A percentile compares a stretch with the other conserved stretches of the same genome.
Evolutionary conservation across 2,113 vertebrate species (phyloP).

Genomic region (Plestiodon gilberti): DNA sequence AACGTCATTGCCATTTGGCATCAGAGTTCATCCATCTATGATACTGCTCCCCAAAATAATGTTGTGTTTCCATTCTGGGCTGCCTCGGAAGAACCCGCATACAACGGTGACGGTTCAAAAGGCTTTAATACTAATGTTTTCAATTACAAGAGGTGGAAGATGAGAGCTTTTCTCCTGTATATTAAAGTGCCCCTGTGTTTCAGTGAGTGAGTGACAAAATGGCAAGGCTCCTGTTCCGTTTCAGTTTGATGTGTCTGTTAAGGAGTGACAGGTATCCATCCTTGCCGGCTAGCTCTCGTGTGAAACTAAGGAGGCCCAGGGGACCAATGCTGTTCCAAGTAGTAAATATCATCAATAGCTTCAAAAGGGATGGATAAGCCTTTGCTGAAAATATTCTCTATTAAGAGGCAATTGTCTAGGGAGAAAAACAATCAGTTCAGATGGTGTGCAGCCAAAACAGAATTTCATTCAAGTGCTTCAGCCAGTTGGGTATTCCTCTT

Average conservation of each 20-base stretch:
- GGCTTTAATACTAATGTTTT: constrained; percentile 1
- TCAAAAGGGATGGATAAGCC: constrained; percentile 29
- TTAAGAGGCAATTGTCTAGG: constrained; percentile 31
- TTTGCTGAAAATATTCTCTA: constrained; percentile 24
- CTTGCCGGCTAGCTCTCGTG: constrained; percentile 40
- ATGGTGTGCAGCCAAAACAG: neutral
- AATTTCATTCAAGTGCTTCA: neutral
- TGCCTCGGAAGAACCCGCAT: neutral
- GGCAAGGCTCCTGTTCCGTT: constrained; percentile 45
- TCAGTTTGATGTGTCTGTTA: constrained; percentile 52
- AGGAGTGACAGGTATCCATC: constrained; percentile 63
- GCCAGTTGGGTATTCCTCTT: neutral
- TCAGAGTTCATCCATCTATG: neutral
- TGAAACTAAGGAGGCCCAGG: constrained; percentile 54
- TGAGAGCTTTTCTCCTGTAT: neutral
- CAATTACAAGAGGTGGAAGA: neutral
- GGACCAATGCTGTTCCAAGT: constrained; percentile 42
- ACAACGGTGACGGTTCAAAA: constrained; percentile 10
- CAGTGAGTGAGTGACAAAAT: constrained; percentile 32
- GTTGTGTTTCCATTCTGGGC: neutral
- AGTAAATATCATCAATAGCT: constrained; percentile 54
- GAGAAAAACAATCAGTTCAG: constrained; percentile 32
- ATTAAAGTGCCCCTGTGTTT: constrained; percentile 10
- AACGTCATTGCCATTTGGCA: fast-evolving
- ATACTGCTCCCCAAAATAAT: neutral